Conservation (phyloP, 2,113 vertebrate species). For the Cercopithecus mona region DNA sequence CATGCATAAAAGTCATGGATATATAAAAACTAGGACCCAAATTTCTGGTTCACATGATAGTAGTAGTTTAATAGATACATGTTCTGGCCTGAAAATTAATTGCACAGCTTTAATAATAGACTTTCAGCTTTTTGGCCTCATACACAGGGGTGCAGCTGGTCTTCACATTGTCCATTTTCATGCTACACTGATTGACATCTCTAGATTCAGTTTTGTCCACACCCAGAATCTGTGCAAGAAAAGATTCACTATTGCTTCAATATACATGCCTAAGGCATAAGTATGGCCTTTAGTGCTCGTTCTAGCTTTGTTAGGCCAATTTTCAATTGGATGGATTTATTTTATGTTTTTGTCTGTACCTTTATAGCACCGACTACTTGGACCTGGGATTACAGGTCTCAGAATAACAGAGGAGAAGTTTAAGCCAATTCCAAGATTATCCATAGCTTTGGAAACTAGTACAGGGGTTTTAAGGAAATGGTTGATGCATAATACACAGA, state of each 20-base stretch:
- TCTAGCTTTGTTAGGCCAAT: neutral
- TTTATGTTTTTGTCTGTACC: conserved; percentile 3
- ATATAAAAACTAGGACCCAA: neutral
- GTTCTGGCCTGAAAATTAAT: conserved; percentile 5
- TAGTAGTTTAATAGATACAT: neutral
- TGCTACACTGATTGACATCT: neutral
- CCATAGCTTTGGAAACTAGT: neutral
- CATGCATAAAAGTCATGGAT: neutral
- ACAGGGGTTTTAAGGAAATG: conserved; percentile 12
- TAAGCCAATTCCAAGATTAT: conserved; percentile 32
- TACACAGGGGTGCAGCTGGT: neutral
- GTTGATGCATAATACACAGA: conserved; percentile 32
- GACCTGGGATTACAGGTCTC: neutral
- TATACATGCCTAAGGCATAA: neutral
- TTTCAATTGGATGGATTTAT: conserved; percentile 15
- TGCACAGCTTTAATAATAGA: conserved; percentile 31
- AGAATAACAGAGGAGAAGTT: conserved; percentile 11
- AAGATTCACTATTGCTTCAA: conserved; percentile 29
- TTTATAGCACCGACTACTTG: conserved; percentile 6
- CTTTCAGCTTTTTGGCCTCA: neutral
- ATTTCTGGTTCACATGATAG: neutral
- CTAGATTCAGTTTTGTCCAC: conserved; percentile 10
- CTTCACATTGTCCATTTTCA: conserved; percentile 42
- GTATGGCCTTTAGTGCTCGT: neutral
- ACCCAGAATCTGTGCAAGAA: neutral